Evolutionary conservation across 2,113 vertebrate genomes (phyloP).

Genomic region (Oenanthe oenanthe): DNA sequence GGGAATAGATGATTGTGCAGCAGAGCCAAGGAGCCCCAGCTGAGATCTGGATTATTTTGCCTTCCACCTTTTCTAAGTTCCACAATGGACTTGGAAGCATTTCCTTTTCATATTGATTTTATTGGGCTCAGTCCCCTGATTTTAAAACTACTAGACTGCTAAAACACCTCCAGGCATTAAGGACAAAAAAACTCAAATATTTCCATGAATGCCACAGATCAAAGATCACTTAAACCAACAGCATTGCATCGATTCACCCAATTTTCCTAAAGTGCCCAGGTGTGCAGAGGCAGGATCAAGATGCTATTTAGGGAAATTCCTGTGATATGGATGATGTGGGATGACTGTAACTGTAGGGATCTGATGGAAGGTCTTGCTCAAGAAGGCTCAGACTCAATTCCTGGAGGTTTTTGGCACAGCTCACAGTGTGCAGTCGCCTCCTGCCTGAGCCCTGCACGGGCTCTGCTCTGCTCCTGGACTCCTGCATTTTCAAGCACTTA

Average conservation of each 20-base stretch:
- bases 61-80: neutral
- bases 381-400: neutral
- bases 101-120: constrained; percentile 11
- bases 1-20: accelerated
- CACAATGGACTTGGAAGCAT: neutral
- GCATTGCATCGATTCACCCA: neutral
- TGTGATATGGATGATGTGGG: neutral
- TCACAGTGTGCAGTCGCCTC: neutral
- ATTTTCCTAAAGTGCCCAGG: accelerated
- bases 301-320: neutral
- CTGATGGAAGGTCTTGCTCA: neutral
- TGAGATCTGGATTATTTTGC: neutral
- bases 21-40: neutral
- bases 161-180: neutral
- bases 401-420: neutral
- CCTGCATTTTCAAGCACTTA: constrained; percentile 48
- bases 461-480: constrained; percentile 6
- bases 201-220: neutral
- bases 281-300: neutral
- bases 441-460: constrained; percentile 3
- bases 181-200: neutral
- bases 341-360: neutral
- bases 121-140: neutral
- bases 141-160: constrained; percentile 14
- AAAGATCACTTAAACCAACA: neutral